Percentiles rank a stretch among this genome's conserved stretches.
Evolutionary conservation across 2,113 vertebrate species (phyloP).

Genomic region (Rousettus leschenaultii): DNA sequence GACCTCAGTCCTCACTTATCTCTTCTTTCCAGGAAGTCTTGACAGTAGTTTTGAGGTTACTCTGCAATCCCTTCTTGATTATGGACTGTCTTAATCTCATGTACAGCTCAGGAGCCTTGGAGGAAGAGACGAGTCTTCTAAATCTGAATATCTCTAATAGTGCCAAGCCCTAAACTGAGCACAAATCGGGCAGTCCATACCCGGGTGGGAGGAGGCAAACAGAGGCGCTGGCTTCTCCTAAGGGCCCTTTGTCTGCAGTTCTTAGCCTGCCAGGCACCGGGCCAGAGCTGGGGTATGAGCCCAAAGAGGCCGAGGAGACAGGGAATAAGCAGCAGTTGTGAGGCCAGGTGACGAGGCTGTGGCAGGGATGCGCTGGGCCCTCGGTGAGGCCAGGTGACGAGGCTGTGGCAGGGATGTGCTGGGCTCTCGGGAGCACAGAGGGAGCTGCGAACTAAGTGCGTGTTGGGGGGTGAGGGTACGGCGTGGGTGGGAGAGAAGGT

Average conservation of each 20-base stretch:
- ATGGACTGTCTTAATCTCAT: neutral
- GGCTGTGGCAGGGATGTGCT: neutral
- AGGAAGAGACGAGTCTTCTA: neutral
- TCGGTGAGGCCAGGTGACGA: neutral
- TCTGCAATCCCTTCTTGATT: neutral
- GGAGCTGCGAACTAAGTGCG: neutral
- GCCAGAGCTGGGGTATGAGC: neutral
- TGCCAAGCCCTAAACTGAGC: neutral
- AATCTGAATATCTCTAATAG: neutral
- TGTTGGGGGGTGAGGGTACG: rapidly evolving
- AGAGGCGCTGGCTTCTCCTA: neutral
- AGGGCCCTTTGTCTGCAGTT: neutral
- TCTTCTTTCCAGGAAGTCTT: neutral
- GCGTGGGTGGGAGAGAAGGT: neutral
- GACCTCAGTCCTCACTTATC: neutral
- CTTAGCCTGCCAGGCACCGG: neutral
- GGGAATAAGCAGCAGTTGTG: neutral
- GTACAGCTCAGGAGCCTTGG: neutral
- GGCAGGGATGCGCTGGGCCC: neutral
- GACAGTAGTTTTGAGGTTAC: neutral
- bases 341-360: neutral
- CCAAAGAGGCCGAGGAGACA: neutral
- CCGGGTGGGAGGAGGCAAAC: neutral
- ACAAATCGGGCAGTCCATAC: neutral
- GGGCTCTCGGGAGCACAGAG: neutral